Evolutionary conservation across 1,140 invertebrate species (phyloP).

Genomic region (Nasonia giraulti): DNA sequence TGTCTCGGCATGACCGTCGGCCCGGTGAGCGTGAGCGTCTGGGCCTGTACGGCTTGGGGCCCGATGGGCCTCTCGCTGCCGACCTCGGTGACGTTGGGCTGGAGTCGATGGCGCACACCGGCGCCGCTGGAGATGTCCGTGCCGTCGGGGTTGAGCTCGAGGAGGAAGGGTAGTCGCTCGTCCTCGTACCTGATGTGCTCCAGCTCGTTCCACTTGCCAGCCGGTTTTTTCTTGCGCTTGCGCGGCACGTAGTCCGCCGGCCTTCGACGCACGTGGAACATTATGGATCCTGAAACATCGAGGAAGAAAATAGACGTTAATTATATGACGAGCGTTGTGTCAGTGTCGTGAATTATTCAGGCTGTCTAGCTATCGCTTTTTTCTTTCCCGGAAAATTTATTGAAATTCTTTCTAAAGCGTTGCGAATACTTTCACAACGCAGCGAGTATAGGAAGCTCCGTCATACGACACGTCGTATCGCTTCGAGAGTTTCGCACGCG

Average conservation of each 20-base stretch:
- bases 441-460: no score
- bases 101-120: constrained; percentile 77
- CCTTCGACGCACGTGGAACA: constrained; percentile 93
- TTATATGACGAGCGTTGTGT: no score
- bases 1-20: constrained; percentile 93
- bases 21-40: constrained; percentile 78
- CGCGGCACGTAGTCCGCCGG: constrained; percentile 92
- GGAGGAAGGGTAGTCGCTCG: constrained; percentile 77
- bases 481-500: no score
- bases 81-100: constrained; percentile 84
- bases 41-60: constrained; percentile 72
- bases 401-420: no score
- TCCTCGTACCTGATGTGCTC: constrained; percentile 74
- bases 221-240: constrained; percentile 92
- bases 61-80: constrained; percentile 78
- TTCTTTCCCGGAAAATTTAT: no score
- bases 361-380: no score
- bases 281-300: constrained; percentile 86
- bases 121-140: constrained; percentile 77
- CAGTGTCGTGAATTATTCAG: no score
- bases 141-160: constrained; percentile 81
- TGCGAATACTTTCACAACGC: no score
- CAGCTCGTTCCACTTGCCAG: constrained; percentile 74
- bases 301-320: no score
- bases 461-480: no score